phyloP scores from a whole-genome alignment of 2,113 vertebrate species.

The Myotis brandtii region DNA sequence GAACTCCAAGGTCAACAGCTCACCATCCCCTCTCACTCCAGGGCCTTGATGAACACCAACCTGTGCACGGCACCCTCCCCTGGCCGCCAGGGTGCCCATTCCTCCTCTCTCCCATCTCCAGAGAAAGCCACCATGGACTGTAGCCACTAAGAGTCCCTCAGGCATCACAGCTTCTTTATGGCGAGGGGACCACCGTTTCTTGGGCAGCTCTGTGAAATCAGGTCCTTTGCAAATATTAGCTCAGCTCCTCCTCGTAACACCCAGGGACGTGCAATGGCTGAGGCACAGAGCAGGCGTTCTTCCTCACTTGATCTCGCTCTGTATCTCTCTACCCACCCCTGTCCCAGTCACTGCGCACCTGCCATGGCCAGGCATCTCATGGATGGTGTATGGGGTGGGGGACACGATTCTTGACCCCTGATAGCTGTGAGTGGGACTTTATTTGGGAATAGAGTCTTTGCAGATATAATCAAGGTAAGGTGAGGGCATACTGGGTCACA shows the following conservation, averaged over 20 bases:
- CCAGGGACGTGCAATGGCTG: neutral
- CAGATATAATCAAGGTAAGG: neutral
- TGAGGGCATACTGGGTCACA: neutral
- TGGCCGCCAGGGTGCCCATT: slow-evolving; percentile 26
- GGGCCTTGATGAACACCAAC: slow-evolving; percentile 64
- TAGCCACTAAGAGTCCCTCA: slow-evolving; percentile 18
- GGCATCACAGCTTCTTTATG: neutral
- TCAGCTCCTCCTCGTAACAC: neutral
- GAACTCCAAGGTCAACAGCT: slow-evolving; percentile 57
- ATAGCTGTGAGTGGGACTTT: neutral
- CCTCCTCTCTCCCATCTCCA: neutral
- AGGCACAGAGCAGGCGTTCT: neutral
- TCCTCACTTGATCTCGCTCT: neutral
- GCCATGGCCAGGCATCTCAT: neutral
- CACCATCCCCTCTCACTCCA: neutral
- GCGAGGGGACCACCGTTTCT: neutral
- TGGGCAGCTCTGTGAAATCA: neutral
- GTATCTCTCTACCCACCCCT: neutral
- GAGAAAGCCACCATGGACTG: slow-evolving; percentile 50
- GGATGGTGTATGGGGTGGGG: neutral
- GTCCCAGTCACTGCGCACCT: neutral
- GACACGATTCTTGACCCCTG: neutral
- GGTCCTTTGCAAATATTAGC: neutral
- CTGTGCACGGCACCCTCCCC: slow-evolving; percentile 20
- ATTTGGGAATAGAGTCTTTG: neutral